Evolutionary conservation across 2,797 vertebrate genomes (phyloP), one percentile per base, ranked within the genome.

Genomic region (Carduelis carduelis): DNA sequence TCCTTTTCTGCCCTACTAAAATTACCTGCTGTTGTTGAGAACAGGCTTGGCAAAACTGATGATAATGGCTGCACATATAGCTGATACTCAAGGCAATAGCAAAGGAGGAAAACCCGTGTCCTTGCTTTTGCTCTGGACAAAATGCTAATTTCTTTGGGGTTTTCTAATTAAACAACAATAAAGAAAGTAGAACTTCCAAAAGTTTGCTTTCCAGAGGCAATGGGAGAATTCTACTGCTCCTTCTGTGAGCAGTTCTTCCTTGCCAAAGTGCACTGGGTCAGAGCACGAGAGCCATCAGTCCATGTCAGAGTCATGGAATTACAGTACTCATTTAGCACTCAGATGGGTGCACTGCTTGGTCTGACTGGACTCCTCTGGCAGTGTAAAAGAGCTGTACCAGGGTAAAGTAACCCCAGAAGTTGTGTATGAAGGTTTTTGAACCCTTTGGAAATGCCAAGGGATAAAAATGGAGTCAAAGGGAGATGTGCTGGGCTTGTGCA

Each of bases 281-380:
- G 52, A 59, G 37, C 23, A 19, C 1, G 2, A 20, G n/a, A 78
- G 20, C 12, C 0, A 0, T 15, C 52, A 49, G 47, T 63, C n/a
- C 7, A 1, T 2, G 2, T 18, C 20, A 18, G 20, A 74, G 49
- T 21, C 43, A 39, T 10, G 34, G 49, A 77, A 39, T 53, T 22
- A 9, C 17, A 41, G 14, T 13, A 11, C 37, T 77, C 37, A 28
- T 55, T 46, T 59, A 35, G 24, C 82, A 26, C 28, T 75, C 13
- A 9, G 9, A 4, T 0, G 8, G 4, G 7, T 49, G 55, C 7
- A 8, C 30, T 69, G 14, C 4, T 50, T 82, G 32, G 34, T 49
- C 28, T 78, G 37, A 49, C 0, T 52, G 53, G 41, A 9, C 39
- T 84, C 20, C 15, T 68, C 49, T 52, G 24, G 39, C 18, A 20